Evolutionary conservation across 1,140 invertebrate species (phyloP).

Genomic region (Drosophila bocki): DNA sequence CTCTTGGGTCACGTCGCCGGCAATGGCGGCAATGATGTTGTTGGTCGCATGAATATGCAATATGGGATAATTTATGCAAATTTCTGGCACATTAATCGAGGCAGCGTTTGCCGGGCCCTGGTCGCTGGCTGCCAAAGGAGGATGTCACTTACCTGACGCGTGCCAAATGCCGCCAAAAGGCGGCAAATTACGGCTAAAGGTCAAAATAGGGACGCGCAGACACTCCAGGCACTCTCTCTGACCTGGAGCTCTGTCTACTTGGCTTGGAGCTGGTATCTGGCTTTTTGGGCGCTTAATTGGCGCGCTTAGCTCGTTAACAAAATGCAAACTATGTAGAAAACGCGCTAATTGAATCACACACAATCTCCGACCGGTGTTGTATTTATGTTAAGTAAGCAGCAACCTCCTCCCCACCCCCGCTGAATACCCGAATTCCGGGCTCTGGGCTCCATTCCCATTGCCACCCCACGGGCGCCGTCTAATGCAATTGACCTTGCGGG

Average conservation of each 20-base stretch:
- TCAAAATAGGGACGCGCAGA: slow-evolving; percentile 65
- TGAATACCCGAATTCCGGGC: background rate
- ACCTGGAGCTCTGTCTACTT: slow-evolving; percentile 5
- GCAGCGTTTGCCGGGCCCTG: slow-evolving; percentile 42
- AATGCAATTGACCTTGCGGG: slow-evolving; percentile 55
- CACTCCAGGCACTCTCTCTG: slow-evolving; percentile 5
- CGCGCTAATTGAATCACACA: slow-evolving; percentile 73
- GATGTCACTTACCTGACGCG: slow-evolving; percentile 39
- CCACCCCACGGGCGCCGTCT: slow-evolving; percentile 10
- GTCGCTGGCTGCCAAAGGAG: background rate
- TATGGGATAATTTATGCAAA: slow-evolving; percentile 85
- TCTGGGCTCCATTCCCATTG: background rate
- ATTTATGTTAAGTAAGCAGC: slow-evolving; percentile 50
- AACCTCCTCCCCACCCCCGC: background rate
- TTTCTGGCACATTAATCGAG: slow-evolving; percentile 84
- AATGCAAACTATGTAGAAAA: slow-evolving; percentile 74
- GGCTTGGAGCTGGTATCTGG: background rate
- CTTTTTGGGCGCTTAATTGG: slow-evolving; percentile 70
- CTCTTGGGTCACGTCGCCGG: slow-evolving; percentile 66
- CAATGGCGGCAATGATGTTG: slow-evolving; percentile 8
- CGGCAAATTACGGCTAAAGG: slow-evolving; percentile 70
- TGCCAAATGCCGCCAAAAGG: slow-evolving; percentile 59
- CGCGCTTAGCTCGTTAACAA: slow-evolving; percentile 81
- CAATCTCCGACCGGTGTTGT: slow-evolving; percentile 17
- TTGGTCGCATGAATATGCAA: slow-evolving; percentile 84